Conservation (phyloP, 1,140 invertebrate species). For the Micrasema minimum region DNA sequence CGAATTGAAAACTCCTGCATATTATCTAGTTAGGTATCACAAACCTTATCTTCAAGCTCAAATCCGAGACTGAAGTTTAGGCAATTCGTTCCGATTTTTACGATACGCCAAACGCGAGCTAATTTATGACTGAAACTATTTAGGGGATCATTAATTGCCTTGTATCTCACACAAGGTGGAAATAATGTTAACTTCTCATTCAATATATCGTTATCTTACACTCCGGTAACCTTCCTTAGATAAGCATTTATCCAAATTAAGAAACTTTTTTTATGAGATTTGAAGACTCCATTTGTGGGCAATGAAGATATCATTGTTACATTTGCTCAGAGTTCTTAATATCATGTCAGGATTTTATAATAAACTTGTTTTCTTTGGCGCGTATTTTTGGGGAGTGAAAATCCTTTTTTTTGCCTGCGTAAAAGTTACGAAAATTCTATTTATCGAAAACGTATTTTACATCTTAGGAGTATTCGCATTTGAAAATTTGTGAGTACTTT, state of each 20-base stretch:
- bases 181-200: constrained; percentile 42
- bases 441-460: no score
- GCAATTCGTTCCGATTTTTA: constrained; percentile 28
- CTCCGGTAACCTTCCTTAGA: constrained; percentile 14
- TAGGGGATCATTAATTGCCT: constrained; percentile 37
- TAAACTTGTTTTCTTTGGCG: no score
- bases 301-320: constrained; percentile 8
- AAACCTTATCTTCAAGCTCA: constrained; percentile 12
- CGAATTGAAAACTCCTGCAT: constrained; percentile 14
- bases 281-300: constrained; percentile 8
- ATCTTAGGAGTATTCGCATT: no score
- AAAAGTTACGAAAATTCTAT: no score
- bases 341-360: no score
- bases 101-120: constrained; percentile 22
- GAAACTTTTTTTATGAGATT: constrained; percentile 42
- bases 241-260: constrained; percentile 32
- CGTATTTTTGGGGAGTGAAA: no score
- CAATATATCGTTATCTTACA: constrained; percentile 47
- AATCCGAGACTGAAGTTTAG: constrained; percentile 31
- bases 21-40: constrained; percentile 1
- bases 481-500: no score
- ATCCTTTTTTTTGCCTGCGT: no score
- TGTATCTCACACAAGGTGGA: constrained; percentile 27
- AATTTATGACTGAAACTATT: constrained; percentile 26
- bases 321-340: not conserved